Percentiles rank a stretch among this genome's conserved stretches.
Evolutionary conservation across 2,797 vertebrate genomes (phyloP).

Genomic region (Tarsius wallacei): DNA sequence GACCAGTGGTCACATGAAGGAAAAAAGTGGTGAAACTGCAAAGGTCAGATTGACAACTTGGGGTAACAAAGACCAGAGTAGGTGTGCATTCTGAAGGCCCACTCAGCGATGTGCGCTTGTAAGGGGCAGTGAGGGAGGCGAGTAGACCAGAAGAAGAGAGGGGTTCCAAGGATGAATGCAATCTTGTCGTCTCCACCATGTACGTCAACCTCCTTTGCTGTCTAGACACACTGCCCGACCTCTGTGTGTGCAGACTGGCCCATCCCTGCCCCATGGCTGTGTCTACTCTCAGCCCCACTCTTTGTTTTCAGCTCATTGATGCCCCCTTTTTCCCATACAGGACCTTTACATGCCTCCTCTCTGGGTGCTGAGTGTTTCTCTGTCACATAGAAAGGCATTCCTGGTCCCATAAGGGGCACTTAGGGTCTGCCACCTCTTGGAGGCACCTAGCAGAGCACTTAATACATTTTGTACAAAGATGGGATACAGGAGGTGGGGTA

Average conservation of each 20-base stretch:
- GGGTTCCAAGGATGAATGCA: background rate
- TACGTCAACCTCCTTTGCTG: accelerated
- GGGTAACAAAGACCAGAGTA: background rate
- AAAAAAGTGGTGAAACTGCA: background rate
- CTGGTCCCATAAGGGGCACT: no score
- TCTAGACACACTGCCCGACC: background rate
- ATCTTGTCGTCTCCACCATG: no score
- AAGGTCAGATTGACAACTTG: background rate
- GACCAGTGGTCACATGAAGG: background rate
- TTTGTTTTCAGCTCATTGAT: background rate
- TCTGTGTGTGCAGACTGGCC: background rate
- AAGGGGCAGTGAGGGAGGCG: background rate
- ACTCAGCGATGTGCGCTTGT: no score
- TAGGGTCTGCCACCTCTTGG: no score
- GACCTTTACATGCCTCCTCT: accelerated
- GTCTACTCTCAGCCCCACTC: background rate
- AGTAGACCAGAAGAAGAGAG: background rate
- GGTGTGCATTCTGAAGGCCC: accelerated
- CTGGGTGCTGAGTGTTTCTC: background rate
- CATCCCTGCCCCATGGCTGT: no score
- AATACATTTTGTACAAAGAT: background rate
- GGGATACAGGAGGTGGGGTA: background rate
- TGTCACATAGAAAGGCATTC: background rate
- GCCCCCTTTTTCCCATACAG: background rate
- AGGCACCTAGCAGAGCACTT: background rate